Conservation (phyloP, 2,113 vertebrate species). For the Brachirus orientalis region DNA sequence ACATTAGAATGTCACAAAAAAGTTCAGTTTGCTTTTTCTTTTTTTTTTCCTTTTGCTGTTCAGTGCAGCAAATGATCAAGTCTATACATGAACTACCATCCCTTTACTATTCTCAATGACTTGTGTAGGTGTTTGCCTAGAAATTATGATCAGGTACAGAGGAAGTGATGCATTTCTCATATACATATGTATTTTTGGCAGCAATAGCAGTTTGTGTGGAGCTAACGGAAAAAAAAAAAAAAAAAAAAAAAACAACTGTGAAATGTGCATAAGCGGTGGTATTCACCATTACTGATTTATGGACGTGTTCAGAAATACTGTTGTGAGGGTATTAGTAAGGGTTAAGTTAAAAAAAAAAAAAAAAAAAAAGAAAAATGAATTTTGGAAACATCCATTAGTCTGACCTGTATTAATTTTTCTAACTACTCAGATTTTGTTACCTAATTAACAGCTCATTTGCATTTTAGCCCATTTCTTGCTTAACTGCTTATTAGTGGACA, state of each 20-base stretch:
- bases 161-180: slow-evolving; percentile 61
- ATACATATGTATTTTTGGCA: slow-evolving; percentile 55
- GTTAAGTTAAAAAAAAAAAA: too few relatives aligned
- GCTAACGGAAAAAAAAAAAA: slow-evolving; percentile 28
- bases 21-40: slow-evolving; percentile 1
- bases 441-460: slow-evolving; percentile 43
- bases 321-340: too few relatives aligned
- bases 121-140: slow-evolving; percentile 67
- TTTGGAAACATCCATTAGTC: slow-evolving; percentile 27
- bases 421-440: slow-evolving; percentile 34
- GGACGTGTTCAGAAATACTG: slow-evolving; percentile 1
- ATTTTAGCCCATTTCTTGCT: slow-evolving; percentile 37
- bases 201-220: slow-evolving; percentile 36
- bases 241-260: slow-evolving; percentile 6
- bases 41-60: slow-evolving; percentile 8
- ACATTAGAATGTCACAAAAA: background rate
- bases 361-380: slow-evolving; percentile 23
- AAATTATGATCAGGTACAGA: slow-evolving; percentile 73
- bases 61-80: slow-evolving; percentile 31
- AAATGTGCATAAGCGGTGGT: slow-evolving; percentile 30
- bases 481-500: slow-evolving; percentile 17
- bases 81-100: slow-evolving; percentile 41
- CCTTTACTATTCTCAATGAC: slow-evolving; percentile 43
- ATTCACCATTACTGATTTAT: slow-evolving; percentile 23
- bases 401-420: slow-evolving; percentile 37